Evolutionary conservation across 1,140 invertebrate genomes (phyloP).

Genomic region (Orius laevigatus): DNA sequence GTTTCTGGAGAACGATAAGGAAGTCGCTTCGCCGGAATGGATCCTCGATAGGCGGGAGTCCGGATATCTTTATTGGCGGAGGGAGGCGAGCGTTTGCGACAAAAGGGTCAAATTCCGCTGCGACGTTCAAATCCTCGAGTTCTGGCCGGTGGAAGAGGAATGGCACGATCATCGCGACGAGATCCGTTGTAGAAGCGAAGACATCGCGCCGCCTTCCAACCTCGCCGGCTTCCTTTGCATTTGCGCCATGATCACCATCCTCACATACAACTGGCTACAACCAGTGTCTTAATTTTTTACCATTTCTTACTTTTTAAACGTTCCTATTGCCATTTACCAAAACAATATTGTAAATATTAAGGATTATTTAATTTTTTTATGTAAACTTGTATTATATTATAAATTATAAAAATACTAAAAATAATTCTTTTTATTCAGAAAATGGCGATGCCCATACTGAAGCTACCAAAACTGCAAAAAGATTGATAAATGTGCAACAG

Average conservation of each 20-base stretch:
- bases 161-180: slow-evolving; percentile 6
- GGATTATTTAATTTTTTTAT: no score
- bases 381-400: no score
- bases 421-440: no score
- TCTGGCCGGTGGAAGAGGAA: slow-evolving; percentile 28
- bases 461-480: no score
- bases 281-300: background rate
- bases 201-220: slow-evolving; percentile 13
- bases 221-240: slow-evolving; percentile 15
- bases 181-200: slow-evolving; percentile 3
- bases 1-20: no score
- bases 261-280: slow-evolving; percentile 15
- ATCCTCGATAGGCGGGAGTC: slow-evolving; percentile 31
- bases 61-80: slow-evolving; percentile 26
- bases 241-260: slow-evolving; percentile 9
- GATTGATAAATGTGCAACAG: no score
- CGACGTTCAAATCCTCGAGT: slow-evolving; percentile 33
- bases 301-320: background rate
- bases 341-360: no score
- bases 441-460: no score
- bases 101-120: slow-evolving; percentile 30
- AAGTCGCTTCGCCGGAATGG: slow-evolving; percentile 27
- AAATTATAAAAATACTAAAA: no score
- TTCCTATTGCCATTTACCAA: no score
- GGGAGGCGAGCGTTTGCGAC: slow-evolving; percentile 25